These are phyloP conservation scores for Hycleus phaleratus DNA, from an alignment of 1,140 invertebrate species.

Conservation along the genomic window DNA sequence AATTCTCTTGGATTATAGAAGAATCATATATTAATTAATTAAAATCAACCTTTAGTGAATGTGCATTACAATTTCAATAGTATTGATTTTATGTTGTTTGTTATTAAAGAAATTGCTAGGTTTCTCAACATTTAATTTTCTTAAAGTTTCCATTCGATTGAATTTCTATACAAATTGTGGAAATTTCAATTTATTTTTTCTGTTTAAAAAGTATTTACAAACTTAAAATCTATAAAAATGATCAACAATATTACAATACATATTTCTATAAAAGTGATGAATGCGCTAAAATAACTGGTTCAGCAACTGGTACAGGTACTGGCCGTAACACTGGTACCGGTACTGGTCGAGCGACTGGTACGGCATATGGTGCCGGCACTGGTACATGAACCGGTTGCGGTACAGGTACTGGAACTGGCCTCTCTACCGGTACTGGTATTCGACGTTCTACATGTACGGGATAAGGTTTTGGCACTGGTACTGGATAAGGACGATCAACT, in stretches of 20 bases:
- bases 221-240: too few relatives aligned
- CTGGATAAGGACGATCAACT: constrained; percentile 19
- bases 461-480: constrained; percentile 42
- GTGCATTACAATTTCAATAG: too few relatives aligned
- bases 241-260: neutral
- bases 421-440: constrained; percentile 27
- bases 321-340: constrained; percentile 3
- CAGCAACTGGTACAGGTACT: constrained; percentile 6
- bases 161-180: too few relatives aligned
- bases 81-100: too few relatives aligned
- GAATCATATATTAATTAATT: too few relatives aligned
- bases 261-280: neutral
- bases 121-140: too few relatives aligned
- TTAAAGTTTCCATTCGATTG: too few relatives aligned
- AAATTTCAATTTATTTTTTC: too few relatives aligned
- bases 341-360: constrained; percentile 7
- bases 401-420: constrained; percentile 40
- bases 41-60: too few relatives aligned
- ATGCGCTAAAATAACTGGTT: neutral
- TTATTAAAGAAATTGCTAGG: too few relatives aligned
- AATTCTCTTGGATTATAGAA: too few relatives aligned
- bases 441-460: constrained; percentile 32
- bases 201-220: too few relatives aligned
- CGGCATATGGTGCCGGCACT: neutral
- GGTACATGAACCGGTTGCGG: constrained; percentile 27